Percentiles rank a stretch among this genome's conserved stretches.
These are phyloP conservation scores for Bostrychus sinensis DNA, from an alignment of 2,113 vertebrate genomes.

Conservation along the genomic window DNA sequence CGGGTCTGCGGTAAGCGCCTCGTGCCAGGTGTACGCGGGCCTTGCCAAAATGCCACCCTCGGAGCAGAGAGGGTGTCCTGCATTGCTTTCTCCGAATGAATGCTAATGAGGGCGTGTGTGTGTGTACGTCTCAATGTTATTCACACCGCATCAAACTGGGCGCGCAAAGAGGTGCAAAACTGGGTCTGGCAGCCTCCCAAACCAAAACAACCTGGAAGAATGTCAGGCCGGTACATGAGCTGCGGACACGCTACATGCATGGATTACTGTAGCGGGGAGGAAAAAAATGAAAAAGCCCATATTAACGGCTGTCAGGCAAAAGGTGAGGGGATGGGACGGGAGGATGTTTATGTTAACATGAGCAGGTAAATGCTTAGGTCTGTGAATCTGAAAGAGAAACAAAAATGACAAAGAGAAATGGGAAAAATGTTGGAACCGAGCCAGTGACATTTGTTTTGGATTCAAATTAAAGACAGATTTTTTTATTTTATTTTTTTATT, in stretches of 20 bases:
- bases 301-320: constrained; percentile 48
- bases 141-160: constrained; percentile 83
- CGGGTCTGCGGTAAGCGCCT: constrained; percentile 44
- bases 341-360: constrained; percentile 22
- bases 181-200: constrained; percentile 78
- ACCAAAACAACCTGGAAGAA: constrained; percentile 82
- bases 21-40: constrained; percentile 80
- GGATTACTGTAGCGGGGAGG: constrained; percentile 61
- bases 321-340: constrained; percentile 14
- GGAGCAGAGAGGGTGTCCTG: constrained; percentile 76
- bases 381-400: constrained; percentile 9
- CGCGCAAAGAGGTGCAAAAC: constrained; percentile 82
- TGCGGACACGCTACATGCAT: constrained; percentile 68
- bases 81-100: constrained; percentile 71
- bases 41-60: constrained; percentile 82
- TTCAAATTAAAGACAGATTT: constrained; percentile 18
- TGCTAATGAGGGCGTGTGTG: constrained; percentile 80
- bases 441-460: constrained; percentile 16
- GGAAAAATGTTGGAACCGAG: not conserved
- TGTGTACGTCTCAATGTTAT: constrained; percentile 82
- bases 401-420: constrained; percentile 3
- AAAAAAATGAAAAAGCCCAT: constrained; percentile 29
- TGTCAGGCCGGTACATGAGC: constrained; percentile 78
- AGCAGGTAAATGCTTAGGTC: constrained; percentile 16
- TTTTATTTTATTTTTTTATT: not conserved